Evolutionary conservation across 2,888 invertebrate species (phyloP).

Genomic region (Metalampra italica): DNA sequence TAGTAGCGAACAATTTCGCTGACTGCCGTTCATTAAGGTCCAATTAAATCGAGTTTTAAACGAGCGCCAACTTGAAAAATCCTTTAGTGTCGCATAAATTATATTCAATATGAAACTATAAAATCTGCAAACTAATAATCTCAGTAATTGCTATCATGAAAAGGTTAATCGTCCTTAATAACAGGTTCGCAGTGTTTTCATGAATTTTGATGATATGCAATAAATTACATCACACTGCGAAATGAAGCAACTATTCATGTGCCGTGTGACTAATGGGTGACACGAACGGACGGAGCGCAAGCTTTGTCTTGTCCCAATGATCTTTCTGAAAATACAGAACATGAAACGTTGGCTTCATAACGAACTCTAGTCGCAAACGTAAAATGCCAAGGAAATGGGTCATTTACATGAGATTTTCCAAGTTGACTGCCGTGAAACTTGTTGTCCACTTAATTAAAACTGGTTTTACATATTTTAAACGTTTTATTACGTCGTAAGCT

Average conservation of each 20-base stretch:
- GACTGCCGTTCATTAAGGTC: slow-evolving; percentile 29
- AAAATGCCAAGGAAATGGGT: background rate
- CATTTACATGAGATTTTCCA: background rate
- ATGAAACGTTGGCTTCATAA: background rate
- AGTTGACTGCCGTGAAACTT: background rate
- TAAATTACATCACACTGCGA: slow-evolving; percentile 20
- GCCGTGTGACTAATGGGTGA: slow-evolving; percentile 15
- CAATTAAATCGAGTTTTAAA: slow-evolving; percentile 29
- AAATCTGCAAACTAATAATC: slow-evolving; percentile 17
- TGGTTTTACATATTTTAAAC: background rate
- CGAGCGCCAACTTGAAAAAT: background rate
- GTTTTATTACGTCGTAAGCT: no score
- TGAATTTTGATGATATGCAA: slow-evolving; percentile 25
- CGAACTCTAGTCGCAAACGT: background rate
- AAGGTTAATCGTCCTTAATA: slow-evolving; percentile 34
- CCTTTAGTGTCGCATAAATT: background rate
- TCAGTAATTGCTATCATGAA: slow-evolving; percentile 21
- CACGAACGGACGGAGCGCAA: background rate
- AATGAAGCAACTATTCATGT: slow-evolving; percentile 22
- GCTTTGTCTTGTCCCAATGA: slow-evolving; percentile 4
- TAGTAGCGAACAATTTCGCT: slow-evolving; percentile 19
- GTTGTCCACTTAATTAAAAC: background rate
- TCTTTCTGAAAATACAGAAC: slow-evolving; percentile 4
- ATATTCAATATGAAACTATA: slow-evolving; percentile 10
- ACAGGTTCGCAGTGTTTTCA: slow-evolving; percentile 24